Percentiles rank a stretch among this genome's conserved stretches.
These are phyloP conservation scores for Coenonympha glycerion DNA, from an alignment of 2,888 invertebrate species.

Conservation along the genomic window DNA sequence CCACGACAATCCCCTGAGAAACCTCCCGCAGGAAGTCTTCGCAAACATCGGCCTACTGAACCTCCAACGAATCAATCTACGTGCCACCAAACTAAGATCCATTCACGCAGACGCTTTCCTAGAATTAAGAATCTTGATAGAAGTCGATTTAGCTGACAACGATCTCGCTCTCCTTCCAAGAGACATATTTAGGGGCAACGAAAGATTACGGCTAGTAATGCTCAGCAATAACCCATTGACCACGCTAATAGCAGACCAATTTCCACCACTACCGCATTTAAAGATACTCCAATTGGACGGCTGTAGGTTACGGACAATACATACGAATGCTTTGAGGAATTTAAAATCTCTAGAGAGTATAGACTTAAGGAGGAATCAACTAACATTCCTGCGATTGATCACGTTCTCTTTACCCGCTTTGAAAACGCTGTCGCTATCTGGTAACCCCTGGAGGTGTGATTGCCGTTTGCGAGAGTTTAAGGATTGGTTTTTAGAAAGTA, in stretches of 20 bases:
- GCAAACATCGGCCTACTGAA: conserved; percentile 86
- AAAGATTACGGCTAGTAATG: conserved; percentile 84
- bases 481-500: conserved; percentile 87
- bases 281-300: conserved; percentile 86
- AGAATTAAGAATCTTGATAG: conserved; percentile 88
- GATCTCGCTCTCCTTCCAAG: conserved; percentile 83
- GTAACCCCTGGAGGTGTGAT: conserved; percentile 94
- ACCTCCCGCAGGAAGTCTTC: conserved; percentile 86
- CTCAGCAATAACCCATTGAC: conserved; percentile 89
- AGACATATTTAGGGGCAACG: conserved; percentile 89
- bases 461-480: conserved; percentile 89
- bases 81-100: conserved; percentile 83
- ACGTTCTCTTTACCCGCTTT: conserved; percentile 82
- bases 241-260: conserved; percentile 83
- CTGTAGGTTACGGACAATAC: conserved; percentile 84
- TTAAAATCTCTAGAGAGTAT: conserved; percentile 84
- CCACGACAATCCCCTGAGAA: conserved; percentile 85
- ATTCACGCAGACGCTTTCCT: conserved; percentile 90
- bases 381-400: conserved; percentile 78
- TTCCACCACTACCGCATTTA: conserved; percentile 87
- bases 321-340: conserved; percentile 85
- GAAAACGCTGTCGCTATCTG: conserved; percentile 86
- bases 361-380: conserved; percentile 86
- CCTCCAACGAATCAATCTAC: conserved; percentile 87
- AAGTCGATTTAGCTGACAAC: conserved; percentile 91